Conservation (phyloP, 2,113 vertebrate species). For the Neodontobutis hainanensis region DNA sequence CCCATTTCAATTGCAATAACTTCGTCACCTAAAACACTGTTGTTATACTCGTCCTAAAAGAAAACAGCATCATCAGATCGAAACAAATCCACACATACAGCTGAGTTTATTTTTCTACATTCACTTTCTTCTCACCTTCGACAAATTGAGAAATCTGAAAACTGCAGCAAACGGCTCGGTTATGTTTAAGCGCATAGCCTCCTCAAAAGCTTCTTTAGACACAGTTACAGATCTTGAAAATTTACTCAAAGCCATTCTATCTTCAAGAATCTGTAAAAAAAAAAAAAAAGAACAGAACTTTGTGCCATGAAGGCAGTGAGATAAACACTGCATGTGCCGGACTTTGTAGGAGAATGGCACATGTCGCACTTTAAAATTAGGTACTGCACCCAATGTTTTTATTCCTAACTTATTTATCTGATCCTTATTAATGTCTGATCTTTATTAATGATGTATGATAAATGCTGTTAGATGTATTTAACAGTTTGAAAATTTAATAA, state of each 20-base stretch:
- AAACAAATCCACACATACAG: neutral
- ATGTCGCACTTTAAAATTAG: no score
- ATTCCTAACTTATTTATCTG: no score
- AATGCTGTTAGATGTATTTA: no score
- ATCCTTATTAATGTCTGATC: no score
- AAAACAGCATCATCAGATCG: neutral
- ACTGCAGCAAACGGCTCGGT: conserved; percentile 22
- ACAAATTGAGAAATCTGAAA: conserved; percentile 53
- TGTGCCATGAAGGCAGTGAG: no score
- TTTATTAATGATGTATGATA: no score
- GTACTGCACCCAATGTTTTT: no score
- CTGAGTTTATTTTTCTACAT: neutral
- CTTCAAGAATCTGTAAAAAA: conserved; percentile 48
- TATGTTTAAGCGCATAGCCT: accelerated
- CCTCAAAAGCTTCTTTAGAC: conserved; percentile 60
- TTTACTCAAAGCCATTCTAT: accelerated
- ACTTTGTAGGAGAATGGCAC: no score
- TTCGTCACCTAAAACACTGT: conserved; percentile 46
- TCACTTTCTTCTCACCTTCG: conserved; percentile 41
- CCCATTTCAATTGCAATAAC: conserved; percentile 74
- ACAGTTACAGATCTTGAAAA: conserved; percentile 42
- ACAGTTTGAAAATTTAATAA: no score
- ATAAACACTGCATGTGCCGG: no score
- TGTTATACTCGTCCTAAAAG: conserved; percentile 59
- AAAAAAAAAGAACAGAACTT: conserved; percentile 2